Conservation (phyloP, 2,888 invertebrate species). For the Nephrotoma flavescens region DNA sequence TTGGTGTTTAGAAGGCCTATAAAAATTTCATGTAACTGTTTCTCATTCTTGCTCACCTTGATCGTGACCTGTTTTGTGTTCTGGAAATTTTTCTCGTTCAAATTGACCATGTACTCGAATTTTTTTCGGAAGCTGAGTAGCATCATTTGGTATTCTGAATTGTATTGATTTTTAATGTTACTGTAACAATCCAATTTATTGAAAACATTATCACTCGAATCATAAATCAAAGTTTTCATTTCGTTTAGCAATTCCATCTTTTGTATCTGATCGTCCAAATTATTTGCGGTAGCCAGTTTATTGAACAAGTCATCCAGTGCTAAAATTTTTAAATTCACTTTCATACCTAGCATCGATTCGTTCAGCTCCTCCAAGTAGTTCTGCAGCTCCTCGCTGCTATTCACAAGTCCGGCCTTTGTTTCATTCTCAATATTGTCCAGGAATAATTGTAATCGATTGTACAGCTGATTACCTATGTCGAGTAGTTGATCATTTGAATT, state of each 20-base stretch:
- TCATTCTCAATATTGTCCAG: constrained; percentile 38
- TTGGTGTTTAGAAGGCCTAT: constrained; percentile 26
- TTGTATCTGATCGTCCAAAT: constrained; percentile 22
- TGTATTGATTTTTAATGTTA: constrained; percentile 26
- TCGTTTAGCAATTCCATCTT: constrained; percentile 23
- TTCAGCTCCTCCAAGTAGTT: constrained; percentile 38
- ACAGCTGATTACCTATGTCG: constrained; percentile 22
- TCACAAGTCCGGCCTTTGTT: constrained; percentile 42
- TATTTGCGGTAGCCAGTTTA: constrained; percentile 25
- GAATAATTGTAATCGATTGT: constrained; percentile 22
- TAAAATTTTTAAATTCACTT: constrained; percentile 25
- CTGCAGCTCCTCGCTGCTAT: constrained; percentile 44
- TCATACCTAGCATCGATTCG: constrained; percentile 40
- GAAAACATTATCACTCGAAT: constrained; percentile 22
- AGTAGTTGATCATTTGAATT: constrained; percentile 24
- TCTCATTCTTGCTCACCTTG: constrained; percentile 23
- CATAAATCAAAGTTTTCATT: constrained; percentile 21
- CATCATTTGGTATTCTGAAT: constrained; percentile 25
- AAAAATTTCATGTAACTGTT: constrained; percentile 24
- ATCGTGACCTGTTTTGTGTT: constrained; percentile 26
- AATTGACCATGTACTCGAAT: constrained; percentile 27
- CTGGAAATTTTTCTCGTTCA: constrained; percentile 26
- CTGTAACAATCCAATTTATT: constrained; percentile 24
- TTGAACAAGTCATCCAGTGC: constrained; percentile 36
- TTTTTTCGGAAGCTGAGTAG: constrained; percentile 25